A percentile compares a stretch with the other conserved stretches of the same genome.
phyloP scores from a whole-genome alignment of 2,888 invertebrate genomes.

The Pycnomerus fuliginosus region DNA sequence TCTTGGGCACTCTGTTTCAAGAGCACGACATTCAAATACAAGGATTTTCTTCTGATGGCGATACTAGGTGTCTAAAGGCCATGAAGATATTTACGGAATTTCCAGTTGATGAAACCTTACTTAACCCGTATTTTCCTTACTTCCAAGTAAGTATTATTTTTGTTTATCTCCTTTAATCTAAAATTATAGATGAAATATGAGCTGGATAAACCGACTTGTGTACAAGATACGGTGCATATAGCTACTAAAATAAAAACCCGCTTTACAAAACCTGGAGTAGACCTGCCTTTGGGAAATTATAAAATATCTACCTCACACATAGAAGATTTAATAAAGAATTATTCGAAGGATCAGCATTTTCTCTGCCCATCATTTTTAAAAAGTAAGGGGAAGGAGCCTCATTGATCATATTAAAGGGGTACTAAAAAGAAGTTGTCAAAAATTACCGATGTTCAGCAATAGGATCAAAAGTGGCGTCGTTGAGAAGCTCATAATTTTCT shows the following conservation, averaged over 20 bases:
- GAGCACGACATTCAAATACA: background rate
- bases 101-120: too few relatives aligned
- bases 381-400: background rate
- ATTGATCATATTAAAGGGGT: too few relatives aligned
- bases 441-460: too few relatives aligned
- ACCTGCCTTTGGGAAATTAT: background rate
- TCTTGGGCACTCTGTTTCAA: background rate
- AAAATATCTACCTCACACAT: slow-evolving; percentile 2
- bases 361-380: slow-evolving; percentile 1
- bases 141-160: too few relatives aligned
- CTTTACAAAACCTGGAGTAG: slow-evolving; percentile 1
- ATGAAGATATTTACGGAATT: too few relatives aligned
- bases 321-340: slow-evolving; percentile 3
- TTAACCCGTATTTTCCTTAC: background rate
- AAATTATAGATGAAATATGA: slow-evolving; percentile 1
- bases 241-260: slow-evolving; percentile 9
- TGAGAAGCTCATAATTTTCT: too few relatives aligned
- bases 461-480: too few relatives aligned
- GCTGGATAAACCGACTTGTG: background rate
- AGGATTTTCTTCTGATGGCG: background rate
- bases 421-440: too few relatives aligned
- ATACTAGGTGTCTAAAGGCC: background rate
- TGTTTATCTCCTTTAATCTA: too few relatives aligned
- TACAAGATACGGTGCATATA: slow-evolving; percentile 4
- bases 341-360: slow-evolving; percentile 11